Conservation (phyloP, 2,888 invertebrate genomes). For the Monopis laevigella region DNA sequence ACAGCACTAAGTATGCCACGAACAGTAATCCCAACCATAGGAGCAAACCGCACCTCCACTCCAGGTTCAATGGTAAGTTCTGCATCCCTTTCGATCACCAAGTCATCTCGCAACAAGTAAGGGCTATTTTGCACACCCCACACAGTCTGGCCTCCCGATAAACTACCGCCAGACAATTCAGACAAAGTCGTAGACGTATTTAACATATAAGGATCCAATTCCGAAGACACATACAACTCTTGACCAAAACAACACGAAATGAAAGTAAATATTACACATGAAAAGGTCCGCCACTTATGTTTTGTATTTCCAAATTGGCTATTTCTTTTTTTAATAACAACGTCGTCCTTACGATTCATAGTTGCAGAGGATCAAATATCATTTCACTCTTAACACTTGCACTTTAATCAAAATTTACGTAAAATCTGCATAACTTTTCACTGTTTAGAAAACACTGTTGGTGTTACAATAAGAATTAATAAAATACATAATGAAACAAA, state of each 20-base stretch:
- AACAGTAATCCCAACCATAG: constrained; percentile 93
- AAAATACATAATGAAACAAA: constrained; percentile 51
- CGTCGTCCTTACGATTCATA: constrained; percentile 57
- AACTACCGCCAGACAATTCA: constrained; percentile 72
- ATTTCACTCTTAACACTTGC: constrained; percentile 44
- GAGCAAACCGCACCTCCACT: constrained; percentile 87
- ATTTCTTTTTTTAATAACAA: constrained; percentile 57
- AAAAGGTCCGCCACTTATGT: constrained; percentile 60
- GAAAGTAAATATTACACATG: constrained; percentile 23
- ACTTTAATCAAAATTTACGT: neutral
- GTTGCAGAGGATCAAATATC: constrained; percentile 43
- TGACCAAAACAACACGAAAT: constrained; percentile 44
- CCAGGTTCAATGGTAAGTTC: constrained; percentile 90
- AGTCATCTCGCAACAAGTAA: constrained; percentile 80
- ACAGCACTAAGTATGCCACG: constrained; percentile 88
- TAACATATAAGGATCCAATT: constrained; percentile 49
- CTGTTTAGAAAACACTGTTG: no score
- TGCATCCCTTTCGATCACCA: constrained; percentile 80
- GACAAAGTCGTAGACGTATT: constrained; percentile 53
- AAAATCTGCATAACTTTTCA: constrained; percentile 19
- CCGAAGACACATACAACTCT: constrained; percentile 30
- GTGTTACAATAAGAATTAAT: constrained; percentile 21
- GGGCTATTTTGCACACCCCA: constrained; percentile 73
- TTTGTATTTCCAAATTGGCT: constrained; percentile 64
- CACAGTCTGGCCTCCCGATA: constrained; percentile 66